A percentile compares a stretch with the other conserved stretches of the same genome.
Evolutionary conservation across 1,140 invertebrate genomes (phyloP).

Genomic region (Drosophila miranda): DNA sequence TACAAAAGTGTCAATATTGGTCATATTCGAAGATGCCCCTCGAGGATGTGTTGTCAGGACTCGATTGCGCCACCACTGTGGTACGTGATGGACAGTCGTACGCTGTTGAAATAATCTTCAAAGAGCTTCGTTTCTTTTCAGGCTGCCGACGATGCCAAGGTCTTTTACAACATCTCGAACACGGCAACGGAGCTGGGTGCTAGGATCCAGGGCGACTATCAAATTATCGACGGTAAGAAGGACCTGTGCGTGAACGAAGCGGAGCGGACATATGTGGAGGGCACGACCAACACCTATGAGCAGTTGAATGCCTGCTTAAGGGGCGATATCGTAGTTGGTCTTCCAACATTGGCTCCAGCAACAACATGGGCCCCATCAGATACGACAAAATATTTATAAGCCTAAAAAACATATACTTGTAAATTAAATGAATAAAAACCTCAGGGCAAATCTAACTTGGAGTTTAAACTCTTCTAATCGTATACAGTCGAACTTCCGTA

Average conservation of each 20-base stretch:
- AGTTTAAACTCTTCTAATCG: too few species aligned
- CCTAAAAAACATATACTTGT: too few species aligned
- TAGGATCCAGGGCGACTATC: constrained; percentile 21
- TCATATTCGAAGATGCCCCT: neutral
- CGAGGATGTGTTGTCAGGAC: constrained; percentile 1
- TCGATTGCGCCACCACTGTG: constrained; percentile 9
- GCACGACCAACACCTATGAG: constrained; percentile 23
- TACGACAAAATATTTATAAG: too few species aligned
- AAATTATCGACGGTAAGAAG: neutral
- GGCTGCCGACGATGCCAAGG: constrained; percentile 34
- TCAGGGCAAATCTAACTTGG: too few species aligned
- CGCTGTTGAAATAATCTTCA: too few species aligned
- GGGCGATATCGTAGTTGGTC: neutral
- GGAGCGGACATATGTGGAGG: constrained; percentile 32
- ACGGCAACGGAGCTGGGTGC: constrained; percentile 28
- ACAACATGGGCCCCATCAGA: too few species aligned
- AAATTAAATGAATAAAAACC: too few species aligned
- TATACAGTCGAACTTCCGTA: too few species aligned
- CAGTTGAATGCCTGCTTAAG: constrained; percentile 40
- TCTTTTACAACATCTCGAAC: constrained; percentile 39
- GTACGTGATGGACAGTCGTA: too few species aligned
- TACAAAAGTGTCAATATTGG: constrained; percentile 24
- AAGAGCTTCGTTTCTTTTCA: too few species aligned
- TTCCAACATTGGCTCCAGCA: neutral
- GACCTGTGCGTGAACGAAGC: constrained; percentile 26